Base-by-base conservation (phyloP, 2,113 vertebrate genomes). In the Amazona vittata region DNA sequence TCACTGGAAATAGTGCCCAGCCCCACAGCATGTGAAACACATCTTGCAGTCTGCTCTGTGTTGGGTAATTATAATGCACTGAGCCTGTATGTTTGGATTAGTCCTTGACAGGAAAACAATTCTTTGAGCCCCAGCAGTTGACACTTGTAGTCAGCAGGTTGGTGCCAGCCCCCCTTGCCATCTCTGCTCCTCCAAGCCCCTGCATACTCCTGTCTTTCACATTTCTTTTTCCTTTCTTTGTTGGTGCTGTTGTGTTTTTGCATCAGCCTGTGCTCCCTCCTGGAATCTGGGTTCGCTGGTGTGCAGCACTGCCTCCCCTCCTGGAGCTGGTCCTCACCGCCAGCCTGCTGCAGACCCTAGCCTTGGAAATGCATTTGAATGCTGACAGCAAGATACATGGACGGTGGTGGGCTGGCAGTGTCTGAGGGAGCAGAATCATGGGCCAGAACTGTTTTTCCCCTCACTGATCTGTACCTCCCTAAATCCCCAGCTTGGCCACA, bases 261-360 rank as follows among this genome's bases (percentile, higher is more conserved):
- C 70, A 67, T 14, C 47, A 33, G 78, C 11, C 49, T 35, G 37
- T 77, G 33, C 55, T 84, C 69, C 73, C n/a, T 63, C 37, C 64
- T 63, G 78, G 71, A 43, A 19, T 5, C 49, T 35, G 20, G 53
- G 15, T 25, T 52, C 2, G 1, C 76, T 31, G 10, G 53, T 35
- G 69, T 7, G 1, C 37, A 29, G 47, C 0, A 0, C 44, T 68
- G 49, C 44, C 52, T 77, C 35, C 52, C 22, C 13, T 5, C 33
- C 5, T 0, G 16, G 39, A 24, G 8, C 3, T 43, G 80, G 15
- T 13, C 52, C 46, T 53, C 25, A 15, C 0, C 1, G 21, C 35
- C 67, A 62, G 53, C 53, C 9, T 2, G 0, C n/a, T 31, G 50
- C 64, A 53, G 64, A 20, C 8, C 68, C 21, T 5, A 17, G 49